A percentile compares a stretch with the other conserved stretches of the same genome.
These are phyloP conservation scores for Scopus umbretta DNA, from an alignment of 2,113 vertebrate genomes.

Conservation along the genomic window DNA sequence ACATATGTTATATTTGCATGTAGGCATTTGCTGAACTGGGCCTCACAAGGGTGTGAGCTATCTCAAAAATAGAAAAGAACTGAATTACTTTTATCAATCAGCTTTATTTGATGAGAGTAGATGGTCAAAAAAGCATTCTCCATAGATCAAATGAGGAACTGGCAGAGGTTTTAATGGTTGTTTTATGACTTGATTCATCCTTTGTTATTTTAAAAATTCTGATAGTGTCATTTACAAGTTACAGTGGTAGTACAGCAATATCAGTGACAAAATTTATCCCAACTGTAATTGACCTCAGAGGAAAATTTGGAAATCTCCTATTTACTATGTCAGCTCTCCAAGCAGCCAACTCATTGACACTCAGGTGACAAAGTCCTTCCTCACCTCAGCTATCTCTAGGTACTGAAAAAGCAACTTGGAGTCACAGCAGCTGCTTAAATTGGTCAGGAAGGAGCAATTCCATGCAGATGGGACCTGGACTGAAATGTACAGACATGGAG, in stretches of 20 bases:
- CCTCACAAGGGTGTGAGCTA: neutral
- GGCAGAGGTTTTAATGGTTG: neutral
- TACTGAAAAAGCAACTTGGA: neutral
- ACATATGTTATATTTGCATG: neutral
- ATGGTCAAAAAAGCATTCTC: neutral
- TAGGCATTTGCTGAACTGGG: neutral
- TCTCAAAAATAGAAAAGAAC: neutral
- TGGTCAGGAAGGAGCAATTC: neutral
- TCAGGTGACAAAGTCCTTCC: neutral
- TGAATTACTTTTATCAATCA: neutral
- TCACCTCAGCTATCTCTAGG: neutral
- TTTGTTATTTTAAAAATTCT: neutral
- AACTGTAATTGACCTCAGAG: neutral
- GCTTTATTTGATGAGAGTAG: neutral
- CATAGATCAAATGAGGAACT: neutral
- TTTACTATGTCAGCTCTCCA: neutral
- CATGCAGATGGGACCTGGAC: neutral
- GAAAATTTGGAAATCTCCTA: neutral
- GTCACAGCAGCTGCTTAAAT: neutral
- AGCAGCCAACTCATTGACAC: neutral
- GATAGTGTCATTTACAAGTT: neutral
- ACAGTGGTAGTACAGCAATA: neutral
- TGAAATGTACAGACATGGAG: neutral
- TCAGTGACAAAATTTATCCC: neutral
- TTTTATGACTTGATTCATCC: neutral